Percentiles rank a stretch among this genome's conserved stretches.
phyloP scores from a whole-genome alignment of 2,888 invertebrate genomes.

The Clunio marinus region DNA sequence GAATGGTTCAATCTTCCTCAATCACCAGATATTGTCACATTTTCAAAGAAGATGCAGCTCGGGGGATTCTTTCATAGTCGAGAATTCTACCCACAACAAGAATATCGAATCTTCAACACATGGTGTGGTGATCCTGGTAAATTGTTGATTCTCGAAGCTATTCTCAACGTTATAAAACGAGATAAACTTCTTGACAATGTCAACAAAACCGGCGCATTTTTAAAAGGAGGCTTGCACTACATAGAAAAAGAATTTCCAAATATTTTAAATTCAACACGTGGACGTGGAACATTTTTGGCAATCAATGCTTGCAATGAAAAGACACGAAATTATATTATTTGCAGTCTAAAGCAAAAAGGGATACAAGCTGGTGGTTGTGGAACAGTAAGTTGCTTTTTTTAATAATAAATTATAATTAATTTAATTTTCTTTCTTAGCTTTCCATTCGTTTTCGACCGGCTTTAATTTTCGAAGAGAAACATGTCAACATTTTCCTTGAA shows the following conservation, averaged over 20 bases:
- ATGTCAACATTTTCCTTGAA: constrained; percentile 85
- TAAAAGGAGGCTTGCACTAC: constrained; percentile 60
- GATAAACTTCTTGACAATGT: constrained; percentile 75
- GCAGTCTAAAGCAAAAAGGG: constrained; percentile 68
- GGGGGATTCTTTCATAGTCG: constrained; percentile 86
- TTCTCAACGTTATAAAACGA: constrained; percentile 74
- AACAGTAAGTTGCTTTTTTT: too few relatives aligned
- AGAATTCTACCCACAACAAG: constrained; percentile 69
- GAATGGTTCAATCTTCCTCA: constrained; percentile 81
- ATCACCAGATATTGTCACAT: constrained; percentile 91
- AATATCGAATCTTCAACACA: constrained; percentile 93
- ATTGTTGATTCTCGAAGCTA: constrained; percentile 75
- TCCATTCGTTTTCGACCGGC: constrained; percentile 85
- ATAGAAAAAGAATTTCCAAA: constrained; percentile 68
- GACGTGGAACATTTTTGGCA: constrained; percentile 83
- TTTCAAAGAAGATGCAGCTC: constrained; percentile 96
- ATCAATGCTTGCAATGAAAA: constrained; percentile 62
- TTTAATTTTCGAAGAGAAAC: constrained; percentile 76
- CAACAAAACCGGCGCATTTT: constrained; percentile 62
- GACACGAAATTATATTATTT: constrained; percentile 67
- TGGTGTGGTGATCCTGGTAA: constrained; percentile 99
- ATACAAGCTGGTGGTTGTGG: constrained; percentile 81
- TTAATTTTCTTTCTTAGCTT: too few relatives aligned
- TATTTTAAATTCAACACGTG: constrained; percentile 73
- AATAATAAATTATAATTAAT: too few relatives aligned